Base-by-base conservation (phyloP, 2,797 vertebrate genomes). In the Pantherophis alleghaniensis region DNA sequence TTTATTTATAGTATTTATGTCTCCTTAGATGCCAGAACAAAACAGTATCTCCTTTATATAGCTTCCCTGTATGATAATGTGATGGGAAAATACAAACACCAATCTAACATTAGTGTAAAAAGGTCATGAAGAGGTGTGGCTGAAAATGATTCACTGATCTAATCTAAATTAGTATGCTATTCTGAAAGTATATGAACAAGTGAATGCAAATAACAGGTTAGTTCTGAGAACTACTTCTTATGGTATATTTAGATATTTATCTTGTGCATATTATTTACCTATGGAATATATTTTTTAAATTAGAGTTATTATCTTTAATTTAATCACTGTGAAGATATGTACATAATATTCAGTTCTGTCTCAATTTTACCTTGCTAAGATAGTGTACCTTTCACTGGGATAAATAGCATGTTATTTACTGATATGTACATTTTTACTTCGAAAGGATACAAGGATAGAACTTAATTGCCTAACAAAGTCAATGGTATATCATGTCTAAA, bases 131-230 rank as follows among this genome's bases (percentile, higher is more conserved):
- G 60, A 22, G 51, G 86, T 37, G 51, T 12, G 86, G 59, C 51
- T 88, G 60, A 87, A 92, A 92, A 28, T 69, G 86, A 87, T 66
- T 55, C 60, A 69, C 20, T 88, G 86, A 66, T 56, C 42, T 87
- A 63, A 91, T 63, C 87, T 53, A 24, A 87, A 66, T 42, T 55
- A 66, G 37, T 66, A 53, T 88, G 24, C 9, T 87, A 28, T 56
- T 88, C 32, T 88, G 32, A 53, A 61, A 51, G 53, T 88, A 37
- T 56, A 57, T 74, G 53, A 74, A 88, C 32, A 86, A 60, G n/a
- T 92, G 91, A 74, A 88, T 92, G 91, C 61, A 92, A 92, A 92
- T 69, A 69, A 57, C 14, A 92, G 24, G 9, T 74, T 18, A 32
- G 13, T 69, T 12, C 57, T 51, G 57, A 63, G 59, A 63, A 37